Base-by-base conservation (phyloP, 2,888 invertebrate genomes). In the Ornithoptera priamus region DNA sequence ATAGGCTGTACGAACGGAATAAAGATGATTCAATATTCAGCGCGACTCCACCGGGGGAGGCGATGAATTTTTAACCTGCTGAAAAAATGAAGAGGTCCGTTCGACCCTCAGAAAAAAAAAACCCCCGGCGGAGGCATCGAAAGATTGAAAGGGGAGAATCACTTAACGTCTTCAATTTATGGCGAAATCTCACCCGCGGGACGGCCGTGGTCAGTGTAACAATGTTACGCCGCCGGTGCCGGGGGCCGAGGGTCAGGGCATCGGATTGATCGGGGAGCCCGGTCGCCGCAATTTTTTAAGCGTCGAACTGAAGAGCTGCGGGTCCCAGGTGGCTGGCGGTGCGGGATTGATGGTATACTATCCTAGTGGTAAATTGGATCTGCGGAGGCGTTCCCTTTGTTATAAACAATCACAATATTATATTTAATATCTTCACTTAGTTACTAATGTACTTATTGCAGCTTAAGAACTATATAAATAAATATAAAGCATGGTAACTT, bases 61-160 rank as follows among this genome's bases (percentile, higher is more conserved):
- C 74, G 78, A 80, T 82, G 80, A 85, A 86, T 86, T 84, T 86
- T 86, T 82, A 81, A 84, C 76, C 75, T 67, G 10, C 77, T 79
- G 78, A 78, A 78, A 78, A 73, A 75, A 67, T 73, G 72, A 70
- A 69, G 63, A 73, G 68, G 67, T 72, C 77, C 79, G 78, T 84
- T 64, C 53, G 60, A 20, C 18, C 30, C 20, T 30, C 5, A 30
- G 30, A 30, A 30, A 30, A 53, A 62, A 67, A 89, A 90, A 89
- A 89, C 89, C 53, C 66, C 42, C 67, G 85, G 74, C 81, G 64
- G 77, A 87, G 87, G 90, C 90, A 90, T 90, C 87, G 89, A 87
- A 88, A 92, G 90, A 92, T 92, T 90, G 92, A 90, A 90, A 87
- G 89, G 90, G 89, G 88, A 80, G 83, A 90, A 92, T 90, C 92